phyloP scores from a whole-genome alignment of 2,113 vertebrate species.

The Pseudorhombus dupliciocellatus region DNA sequence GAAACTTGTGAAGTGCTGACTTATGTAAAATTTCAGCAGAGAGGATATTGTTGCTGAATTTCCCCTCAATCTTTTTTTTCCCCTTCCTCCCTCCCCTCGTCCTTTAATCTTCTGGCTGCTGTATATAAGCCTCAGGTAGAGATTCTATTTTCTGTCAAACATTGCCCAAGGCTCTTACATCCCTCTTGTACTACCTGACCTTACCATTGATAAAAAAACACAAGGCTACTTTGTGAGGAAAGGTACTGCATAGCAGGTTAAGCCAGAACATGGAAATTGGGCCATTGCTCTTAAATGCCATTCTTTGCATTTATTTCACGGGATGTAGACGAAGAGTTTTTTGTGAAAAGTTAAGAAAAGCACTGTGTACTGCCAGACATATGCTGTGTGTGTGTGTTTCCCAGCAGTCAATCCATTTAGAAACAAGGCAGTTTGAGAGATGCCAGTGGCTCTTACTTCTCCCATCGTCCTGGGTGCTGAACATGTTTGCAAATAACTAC shows the following conservation, averaged over 20 bases:
- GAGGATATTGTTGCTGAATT: conserved; percentile 56
- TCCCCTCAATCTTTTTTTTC: conserved; percentile 9
- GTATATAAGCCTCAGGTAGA: conserved; percentile 46
- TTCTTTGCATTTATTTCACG: conserved; percentile 17
- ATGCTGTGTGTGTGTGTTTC: background rate
- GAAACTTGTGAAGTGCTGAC: conserved; percentile 66
- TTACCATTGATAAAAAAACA: conserved; percentile 25
- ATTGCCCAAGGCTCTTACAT: conserved; percentile 34
- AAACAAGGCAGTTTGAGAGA: background rate
- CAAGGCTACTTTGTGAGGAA: conserved; percentile 36
- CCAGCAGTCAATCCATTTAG: background rate
- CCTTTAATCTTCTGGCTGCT: conserved; percentile 35
- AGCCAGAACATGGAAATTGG: conserved; percentile 5
- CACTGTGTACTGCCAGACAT: background rate
- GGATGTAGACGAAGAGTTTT: background rate
- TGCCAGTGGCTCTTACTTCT: conserved; percentile 6
- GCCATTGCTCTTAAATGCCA: conserved; percentile 40
- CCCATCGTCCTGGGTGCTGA: background rate
- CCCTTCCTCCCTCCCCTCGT: conserved; percentile 8
- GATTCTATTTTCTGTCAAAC: conserved; percentile 50
- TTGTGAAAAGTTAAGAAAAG: background rate
- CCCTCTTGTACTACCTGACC: background rate
- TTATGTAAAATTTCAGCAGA: conserved; percentile 44
- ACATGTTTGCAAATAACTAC: conserved; percentile 4
- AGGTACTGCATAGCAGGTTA: background rate